Evolutionary conservation across 2,797 vertebrate genomes (phyloP), one percentile per base, ranked within the genome.

Genomic region (Squalus acanthias): DNA sequence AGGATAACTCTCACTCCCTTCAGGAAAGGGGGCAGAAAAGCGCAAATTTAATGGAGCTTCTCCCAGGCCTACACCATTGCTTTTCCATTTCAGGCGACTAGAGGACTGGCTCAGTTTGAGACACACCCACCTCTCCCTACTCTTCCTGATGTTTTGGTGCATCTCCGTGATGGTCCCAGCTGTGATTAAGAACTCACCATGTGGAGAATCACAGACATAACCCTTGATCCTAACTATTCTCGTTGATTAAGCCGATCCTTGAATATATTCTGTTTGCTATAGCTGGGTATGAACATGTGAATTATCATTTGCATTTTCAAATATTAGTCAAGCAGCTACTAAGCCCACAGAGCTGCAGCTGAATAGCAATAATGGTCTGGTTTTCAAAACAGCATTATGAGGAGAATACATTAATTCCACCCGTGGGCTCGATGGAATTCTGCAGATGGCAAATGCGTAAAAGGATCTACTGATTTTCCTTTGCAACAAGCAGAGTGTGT

Each of bases 291-390:
- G 57, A 91, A 91, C 88, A 29, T n/a, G 60, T 17, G 60, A 91
- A 65, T 65, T 29, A 63, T n/a, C 29, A 91, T 33, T 91, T 17
- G 88, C 88, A 65, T 91, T 65, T 63, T 33, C 57, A 91, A 65
- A 91, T 91, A 91, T 65, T 63, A 91, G 57, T 91, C 29, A 91
- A 65, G 88, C 88, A 89, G 53, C 53, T 53, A 60, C 26, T 89
- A 57, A 60, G 33, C 57, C 57, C 87, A 29, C 26, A 60, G 57
- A 91, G 57, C 60, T 65, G 33, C 88, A 91, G 57, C 57, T 63
- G 87, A 91, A 7, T 85, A 22, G 46, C 46, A 85, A 85, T 85
- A 85, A 85, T 17, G 29, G 29, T 63, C 29, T 63, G 88, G 63
- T 20, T 91, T 91, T 63, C 57, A 17, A 63, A 91, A 91, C 29